Evolutionary conservation across 2,113 vertebrate genomes (phyloP), one percentile per base, ranked within the genome.

Genomic region (Aleadryas rufinucha): DNA sequence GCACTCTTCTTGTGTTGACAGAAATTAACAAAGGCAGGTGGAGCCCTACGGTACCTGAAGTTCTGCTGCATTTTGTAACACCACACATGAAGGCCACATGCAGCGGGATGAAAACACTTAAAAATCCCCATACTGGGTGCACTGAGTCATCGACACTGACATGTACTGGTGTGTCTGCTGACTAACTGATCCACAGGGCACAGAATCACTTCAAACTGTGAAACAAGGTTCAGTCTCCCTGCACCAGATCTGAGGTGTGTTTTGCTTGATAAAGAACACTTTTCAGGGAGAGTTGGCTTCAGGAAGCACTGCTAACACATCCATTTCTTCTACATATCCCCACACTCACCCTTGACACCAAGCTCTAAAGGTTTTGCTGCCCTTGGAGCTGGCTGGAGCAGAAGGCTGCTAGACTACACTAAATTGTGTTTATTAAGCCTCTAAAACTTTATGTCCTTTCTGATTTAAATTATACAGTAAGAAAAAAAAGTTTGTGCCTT

Each of bases 11-110:
- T n/a, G 14, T 69, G 10, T 2, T 17, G 45, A 30, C 24, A 60
- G 28, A 41, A 50, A 7, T 13, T 13, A 28, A n/a, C 7, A 12
- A 47, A 18, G n/a, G 31, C 19, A 37, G 27, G 56, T 16, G 9
- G 61, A 64, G 13, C 31, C 4, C 15, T 33, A 4, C 0, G 3
- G 7, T 30, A 30, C 8, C 6, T 11, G 2, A 44, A 31, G 21
- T 69, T 87, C 44, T 77, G 6, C 27, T 76, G 41, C 24, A 41
- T 72, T 89, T 77, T 52, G 2, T 61, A 65, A n/a, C 11, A 61
- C 30, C 50, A 56, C 2, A 24, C 3, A 44, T 4, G 10, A 52
- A 80, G 21, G 24, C 23, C 9, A 2, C 3, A 35, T 33, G 27
- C 23, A 86, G 30, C 0, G 2, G 23, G 13, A 52, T 27, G 24